These are phyloP conservation scores for Hydropotes inermis DNA, from an alignment of 2,113 vertebrate genomes.

Conservation along the genomic window DNA sequence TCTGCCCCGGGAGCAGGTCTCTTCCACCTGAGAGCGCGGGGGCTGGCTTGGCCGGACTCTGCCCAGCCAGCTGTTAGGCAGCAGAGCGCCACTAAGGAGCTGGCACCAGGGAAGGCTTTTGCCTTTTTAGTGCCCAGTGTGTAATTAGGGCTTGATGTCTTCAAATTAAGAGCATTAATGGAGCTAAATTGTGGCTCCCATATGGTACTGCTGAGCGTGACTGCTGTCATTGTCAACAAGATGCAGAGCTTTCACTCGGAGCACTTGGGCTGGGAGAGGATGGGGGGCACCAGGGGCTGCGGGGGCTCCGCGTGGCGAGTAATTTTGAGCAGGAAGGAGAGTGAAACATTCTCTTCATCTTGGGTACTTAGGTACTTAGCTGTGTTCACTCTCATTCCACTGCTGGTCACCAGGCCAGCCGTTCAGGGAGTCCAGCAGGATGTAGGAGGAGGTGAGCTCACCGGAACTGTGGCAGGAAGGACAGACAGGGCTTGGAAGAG, in stretches of 20 bases:
- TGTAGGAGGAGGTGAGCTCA: rapidly evolving
- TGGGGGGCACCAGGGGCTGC: conserved; percentile 46
- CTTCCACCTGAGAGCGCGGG: conserved; percentile 78
- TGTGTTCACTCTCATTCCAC: neutral
- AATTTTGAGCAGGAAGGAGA: neutral
- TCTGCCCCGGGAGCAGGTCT: conserved; percentile 70
- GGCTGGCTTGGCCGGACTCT: conserved; percentile 78
- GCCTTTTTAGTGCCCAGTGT: conserved; percentile 88
- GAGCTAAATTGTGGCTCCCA: conserved; percentile 88
- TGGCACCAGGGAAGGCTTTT: conserved; percentile 84
- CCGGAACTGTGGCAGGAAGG: neutral
- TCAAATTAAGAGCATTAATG: conserved; percentile 91
- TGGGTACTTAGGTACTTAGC: rapidly evolving
- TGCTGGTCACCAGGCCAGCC: neutral
- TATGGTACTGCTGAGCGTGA: conserved; percentile 86
- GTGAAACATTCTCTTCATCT: neutral
- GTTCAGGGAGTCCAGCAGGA: neutral
- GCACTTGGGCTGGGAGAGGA: conserved; percentile 68
- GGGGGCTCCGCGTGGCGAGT: conserved; percentile 2
- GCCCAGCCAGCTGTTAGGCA: conserved; percentile 85
- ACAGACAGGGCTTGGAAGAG: rapidly evolving
- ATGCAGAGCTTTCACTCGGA: conserved; percentile 75
- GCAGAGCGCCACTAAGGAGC: conserved; percentile 84
- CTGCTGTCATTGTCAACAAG: conserved; percentile 86
- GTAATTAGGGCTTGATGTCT: conserved; percentile 89